A percentile compares a stretch with the other conserved stretches of the same genome.
Evolutionary conservation across 2,888 invertebrate species (phyloP).

Genomic region (Aphidius colemani): DNA sequence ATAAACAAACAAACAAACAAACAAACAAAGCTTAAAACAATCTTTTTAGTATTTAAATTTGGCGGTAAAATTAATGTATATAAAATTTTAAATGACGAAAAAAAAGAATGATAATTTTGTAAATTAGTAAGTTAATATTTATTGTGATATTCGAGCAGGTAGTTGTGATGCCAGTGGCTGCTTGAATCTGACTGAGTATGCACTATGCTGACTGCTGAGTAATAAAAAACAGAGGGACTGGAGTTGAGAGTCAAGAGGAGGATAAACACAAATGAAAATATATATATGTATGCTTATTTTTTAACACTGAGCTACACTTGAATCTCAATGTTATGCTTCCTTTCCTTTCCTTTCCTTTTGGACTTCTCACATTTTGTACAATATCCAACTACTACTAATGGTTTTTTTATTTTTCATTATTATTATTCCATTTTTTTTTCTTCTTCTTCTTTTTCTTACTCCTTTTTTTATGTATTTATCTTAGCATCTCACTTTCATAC

Average conservation of each 20-base stretch:
- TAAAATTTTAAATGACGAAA: too few relatives aligned
- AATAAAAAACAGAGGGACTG: too few relatives aligned
- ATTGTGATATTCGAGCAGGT: too few relatives aligned
- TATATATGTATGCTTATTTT: too few relatives aligned
- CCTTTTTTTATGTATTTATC: slow-evolving; percentile 16
- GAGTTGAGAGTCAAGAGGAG: slow-evolving; percentile 41
- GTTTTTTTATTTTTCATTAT: neutral
- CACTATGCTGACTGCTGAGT: too few relatives aligned
- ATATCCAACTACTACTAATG: slow-evolving; percentile 15
- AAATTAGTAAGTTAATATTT: too few relatives aligned
- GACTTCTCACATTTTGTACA: slow-evolving; percentile 26
- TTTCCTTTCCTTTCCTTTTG: slow-evolving; percentile 30
- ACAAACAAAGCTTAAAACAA: too few relatives aligned
- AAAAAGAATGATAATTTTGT: too few relatives aligned
- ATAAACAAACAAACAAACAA: too few relatives aligned
- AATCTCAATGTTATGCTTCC: slow-evolving; percentile 32
- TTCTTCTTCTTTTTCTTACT: slow-evolving; percentile 25
- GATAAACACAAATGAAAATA: slow-evolving; percentile 36
- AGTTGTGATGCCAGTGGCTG: slow-evolving; percentile 40
- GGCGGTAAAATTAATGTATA: too few relatives aligned
- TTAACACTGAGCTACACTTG: too few relatives aligned
- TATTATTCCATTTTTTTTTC: slow-evolving; percentile 14
- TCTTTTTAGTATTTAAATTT: too few relatives aligned
- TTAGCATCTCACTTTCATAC: neutral
- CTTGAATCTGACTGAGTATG: slow-evolving; percentile 51